A percentile compares a stretch with the other conserved stretches of the same genome.
Conservation (phyloP, 37 sponge, comb jelly and placozoan species). For the Aplysina aerophoba region DNA sequence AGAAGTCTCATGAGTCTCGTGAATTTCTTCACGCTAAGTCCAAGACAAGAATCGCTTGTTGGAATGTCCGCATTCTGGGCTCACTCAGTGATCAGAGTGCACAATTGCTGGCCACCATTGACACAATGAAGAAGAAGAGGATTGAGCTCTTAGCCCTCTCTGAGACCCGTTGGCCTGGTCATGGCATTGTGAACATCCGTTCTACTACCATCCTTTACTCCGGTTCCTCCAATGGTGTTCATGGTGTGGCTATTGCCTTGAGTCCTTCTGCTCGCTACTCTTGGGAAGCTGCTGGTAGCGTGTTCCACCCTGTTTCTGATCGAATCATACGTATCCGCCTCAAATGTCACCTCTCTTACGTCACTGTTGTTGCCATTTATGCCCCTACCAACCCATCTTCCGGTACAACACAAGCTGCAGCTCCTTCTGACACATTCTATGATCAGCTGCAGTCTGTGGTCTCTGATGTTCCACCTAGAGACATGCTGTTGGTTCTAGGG, state of each 20-base stretch:
- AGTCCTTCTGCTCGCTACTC: not conserved
- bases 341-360: not conserved
- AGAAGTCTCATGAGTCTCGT: not conserved
- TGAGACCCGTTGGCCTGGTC: conserved; percentile 20
- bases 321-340: not conserved
- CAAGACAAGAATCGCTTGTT: conserved; percentile 11
- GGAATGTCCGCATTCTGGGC: not conserved
- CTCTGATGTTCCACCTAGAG: conserved; percentile 18
- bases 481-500: conserved; percentile 17
- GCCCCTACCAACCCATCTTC: conserved; percentile 12
- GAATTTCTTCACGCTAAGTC: conserved; percentile 9
- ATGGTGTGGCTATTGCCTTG: not conserved
- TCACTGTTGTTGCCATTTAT: not conserved
- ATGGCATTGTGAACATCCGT: not conserved
- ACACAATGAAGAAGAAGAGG: conserved; percentile 14
- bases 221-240: not conserved
- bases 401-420: conserved; percentile 13
- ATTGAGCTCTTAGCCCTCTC: conserved; percentile 1
- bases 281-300: conserved; percentile 5
- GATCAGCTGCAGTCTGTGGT: conserved; percentile 18
- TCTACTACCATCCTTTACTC: conserved; percentile 11
- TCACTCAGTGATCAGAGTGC: conserved; percentile 16
- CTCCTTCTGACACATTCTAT: conserved; percentile 28
- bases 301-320: conserved; percentile 1
- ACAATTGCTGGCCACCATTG: not conserved